Conservation (phyloP, 2,888 invertebrate species). For the Epirrita christyi region DNA sequence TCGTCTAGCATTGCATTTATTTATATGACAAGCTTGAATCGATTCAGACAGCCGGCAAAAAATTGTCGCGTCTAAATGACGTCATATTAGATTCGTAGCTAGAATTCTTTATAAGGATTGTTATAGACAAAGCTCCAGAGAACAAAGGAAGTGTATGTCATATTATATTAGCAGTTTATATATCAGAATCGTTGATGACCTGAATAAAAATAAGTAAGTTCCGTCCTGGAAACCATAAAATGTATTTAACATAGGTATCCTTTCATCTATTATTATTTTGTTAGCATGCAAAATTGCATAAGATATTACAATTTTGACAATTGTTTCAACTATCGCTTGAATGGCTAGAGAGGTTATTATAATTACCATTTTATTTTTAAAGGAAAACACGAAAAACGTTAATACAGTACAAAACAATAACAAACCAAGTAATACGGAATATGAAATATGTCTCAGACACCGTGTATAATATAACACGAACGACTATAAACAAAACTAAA, state of each 20-base stretch:
- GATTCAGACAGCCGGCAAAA: conserved; percentile 55
- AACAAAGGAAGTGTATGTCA: conserved; percentile 8
- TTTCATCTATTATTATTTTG: no score
- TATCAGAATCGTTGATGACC: neutral
- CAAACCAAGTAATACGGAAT: conserved; percentile 41
- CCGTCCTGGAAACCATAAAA: no score
- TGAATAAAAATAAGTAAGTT: no score
- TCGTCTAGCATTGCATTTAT: conserved; percentile 54
- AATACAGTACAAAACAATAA: conserved; percentile 44
- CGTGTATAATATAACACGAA: conserved; percentile 63
- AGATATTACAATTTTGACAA: no score
- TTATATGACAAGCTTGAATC: conserved; percentile 53
- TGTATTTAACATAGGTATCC: no score
- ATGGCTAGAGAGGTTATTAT: no score
- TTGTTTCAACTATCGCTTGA: no score
- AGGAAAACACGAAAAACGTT: conserved; percentile 5
- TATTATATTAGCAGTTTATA: conserved; percentile 5
- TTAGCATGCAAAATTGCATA: no score
- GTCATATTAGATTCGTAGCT: conserved; percentile 55
- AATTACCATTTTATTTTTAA: no score
- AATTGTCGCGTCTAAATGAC: conserved; percentile 61
- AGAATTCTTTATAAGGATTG: conserved; percentile 35
- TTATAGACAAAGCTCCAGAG: conserved; percentile 13
- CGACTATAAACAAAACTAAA: conserved; percentile 72
- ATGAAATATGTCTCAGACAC: conserved; percentile 56